Evolutionary conservation across 2,888 invertebrate species (phyloP).

Genomic region (Aleiodes alternator): DNA sequence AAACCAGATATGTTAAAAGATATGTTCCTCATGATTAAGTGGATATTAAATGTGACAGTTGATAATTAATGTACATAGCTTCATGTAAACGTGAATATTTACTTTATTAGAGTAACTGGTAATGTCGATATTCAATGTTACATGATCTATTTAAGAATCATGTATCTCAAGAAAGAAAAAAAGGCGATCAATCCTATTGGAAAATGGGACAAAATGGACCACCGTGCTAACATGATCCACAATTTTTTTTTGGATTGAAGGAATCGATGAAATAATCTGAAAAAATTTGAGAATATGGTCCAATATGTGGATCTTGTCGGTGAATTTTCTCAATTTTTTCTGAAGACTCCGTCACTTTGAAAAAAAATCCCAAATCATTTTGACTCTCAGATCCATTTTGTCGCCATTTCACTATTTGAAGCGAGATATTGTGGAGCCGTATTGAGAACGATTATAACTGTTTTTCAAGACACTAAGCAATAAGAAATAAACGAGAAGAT

Average conservation of each 20-base stretch:
- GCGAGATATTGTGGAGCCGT: slow-evolving; percentile 12
- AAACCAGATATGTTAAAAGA: slow-evolving; percentile 32
- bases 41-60: slow-evolving; percentile 30
- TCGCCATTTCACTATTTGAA: neutral
- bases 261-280: too few species aligned
- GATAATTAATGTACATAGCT: slow-evolving; percentile 18
- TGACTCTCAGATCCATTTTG: too few species aligned
- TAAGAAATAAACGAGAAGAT: slow-evolving; percentile 26
- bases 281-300: too few species aligned
- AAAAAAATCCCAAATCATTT: too few species aligned
- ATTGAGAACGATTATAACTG: slow-evolving; percentile 28
- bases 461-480: slow-evolving; percentile 1
- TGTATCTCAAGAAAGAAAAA: slow-evolving; percentile 7
- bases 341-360: too few species aligned
- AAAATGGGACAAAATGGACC: too few species aligned
- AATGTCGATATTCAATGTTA: slow-evolving; percentile 23
- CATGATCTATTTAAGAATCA: slow-evolving; percentile 29
- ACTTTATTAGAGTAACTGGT: slow-evolving; percentile 12
- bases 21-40: slow-evolving; percentile 48
- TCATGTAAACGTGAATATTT: slow-evolving; percentile 4
- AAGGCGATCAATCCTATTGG: slow-evolving; percentile 1
- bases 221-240: too few species aligned
- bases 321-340: too few species aligned
- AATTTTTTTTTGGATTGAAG: too few species aligned
- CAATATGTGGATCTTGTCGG: too few species aligned